Percentiles rank a stretch among this genome's conserved stretches.
Conservation (phyloP, 2,113 vertebrate genomes). For the Saguinus midas region DNA sequence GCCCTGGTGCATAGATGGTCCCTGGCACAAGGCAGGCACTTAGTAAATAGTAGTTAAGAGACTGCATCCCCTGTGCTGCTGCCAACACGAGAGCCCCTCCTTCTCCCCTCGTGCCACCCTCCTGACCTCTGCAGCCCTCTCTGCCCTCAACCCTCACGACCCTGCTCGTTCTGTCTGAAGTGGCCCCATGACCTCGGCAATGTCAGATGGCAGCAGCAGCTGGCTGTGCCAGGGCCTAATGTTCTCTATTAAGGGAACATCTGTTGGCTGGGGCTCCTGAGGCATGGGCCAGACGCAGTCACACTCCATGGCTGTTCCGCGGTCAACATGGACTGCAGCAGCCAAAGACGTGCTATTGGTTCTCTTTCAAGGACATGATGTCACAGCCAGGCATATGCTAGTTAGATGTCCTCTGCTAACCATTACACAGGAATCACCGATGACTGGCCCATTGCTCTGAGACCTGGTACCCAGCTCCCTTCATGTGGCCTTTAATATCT, state of each 20-base stretch:
- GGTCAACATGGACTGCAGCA: fast-evolving
- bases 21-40: neutral
- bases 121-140: neutral
- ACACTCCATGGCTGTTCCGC: fast-evolving
- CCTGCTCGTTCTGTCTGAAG: neutral
- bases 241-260: slow-evolving; percentile 34
- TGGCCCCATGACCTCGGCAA: neutral
- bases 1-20: neutral
- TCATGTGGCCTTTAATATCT: neutral
- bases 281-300: neutral
- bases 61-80: neutral
- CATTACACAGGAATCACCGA: neutral
- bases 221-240: neutral
- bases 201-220: neutral
- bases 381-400: neutral
- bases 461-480: too few relatives aligned
- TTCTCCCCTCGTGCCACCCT: fast-evolving
- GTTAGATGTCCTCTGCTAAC: neutral
- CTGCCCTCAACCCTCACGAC: neutral
- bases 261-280: slow-evolving; percentile 21
- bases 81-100: neutral
- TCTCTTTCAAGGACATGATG: slow-evolving; percentile 18
- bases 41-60: neutral
- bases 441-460: neutral
- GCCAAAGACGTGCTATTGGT: neutral